These are phyloP conservation scores for Drosophila pseudotakahashii DNA, from an alignment of 2,888 invertebrate genomes.

Conservation along the genomic window DNA sequence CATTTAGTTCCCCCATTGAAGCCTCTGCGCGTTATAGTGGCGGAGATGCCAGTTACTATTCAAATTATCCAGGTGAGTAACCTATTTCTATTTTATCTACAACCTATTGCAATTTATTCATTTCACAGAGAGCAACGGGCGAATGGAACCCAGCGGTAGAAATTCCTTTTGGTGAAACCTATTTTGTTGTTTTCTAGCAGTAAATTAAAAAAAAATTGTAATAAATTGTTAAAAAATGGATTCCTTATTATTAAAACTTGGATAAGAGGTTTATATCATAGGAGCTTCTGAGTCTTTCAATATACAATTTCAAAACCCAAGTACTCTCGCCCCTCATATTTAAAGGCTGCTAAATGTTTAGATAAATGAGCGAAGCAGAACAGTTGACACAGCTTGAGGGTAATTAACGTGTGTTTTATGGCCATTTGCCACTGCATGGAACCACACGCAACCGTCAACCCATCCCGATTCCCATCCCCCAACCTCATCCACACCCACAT, in stretches of 20 bases:
- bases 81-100: too few species aligned
- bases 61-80: not conserved
- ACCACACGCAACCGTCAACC: slow-evolving; percentile 39
- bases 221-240: too few species aligned
- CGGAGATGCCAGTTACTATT: slow-evolving; percentile 16
- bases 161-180: slow-evolving; percentile 2
- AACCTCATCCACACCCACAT: slow-evolving; percentile 1
- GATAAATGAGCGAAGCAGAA: slow-evolving; percentile 4
- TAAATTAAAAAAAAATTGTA: too few species aligned
- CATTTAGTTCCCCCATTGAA: slow-evolving; percentile 25
- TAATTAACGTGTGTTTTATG: slow-evolving; percentile 82
- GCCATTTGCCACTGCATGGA: slow-evolving; percentile 53
- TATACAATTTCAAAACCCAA: not conserved
- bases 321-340: not conserved
- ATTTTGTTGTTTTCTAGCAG: not conserved
- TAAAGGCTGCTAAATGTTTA: not conserved
- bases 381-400: slow-evolving; percentile 54
- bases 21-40: slow-evolving; percentile 11
- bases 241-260: too few species aligned
- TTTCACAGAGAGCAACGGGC: slow-evolving; percentile 2
- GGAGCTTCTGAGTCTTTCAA: too few species aligned
- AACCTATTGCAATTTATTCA: too few species aligned
- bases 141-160: not conserved
- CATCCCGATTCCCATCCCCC: not conserved
- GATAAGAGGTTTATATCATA: too few species aligned